Evolutionary conservation across 1,140 invertebrate genomes (phyloP).

Genomic region (Gerris buenoi): DNA sequence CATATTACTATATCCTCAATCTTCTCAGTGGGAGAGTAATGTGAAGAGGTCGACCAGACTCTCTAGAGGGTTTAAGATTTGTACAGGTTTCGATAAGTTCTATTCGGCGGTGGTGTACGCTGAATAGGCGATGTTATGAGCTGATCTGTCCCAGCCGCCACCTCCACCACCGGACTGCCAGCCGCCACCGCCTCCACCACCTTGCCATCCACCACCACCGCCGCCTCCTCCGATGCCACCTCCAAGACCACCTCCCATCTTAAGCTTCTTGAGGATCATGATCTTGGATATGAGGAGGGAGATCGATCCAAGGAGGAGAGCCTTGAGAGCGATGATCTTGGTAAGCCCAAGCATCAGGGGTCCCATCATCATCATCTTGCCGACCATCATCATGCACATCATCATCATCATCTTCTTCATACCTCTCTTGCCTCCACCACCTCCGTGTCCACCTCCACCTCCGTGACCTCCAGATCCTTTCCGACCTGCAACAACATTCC

Average conservation of each 20-base stretch:
- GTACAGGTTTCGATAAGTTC: too few relatives aligned
- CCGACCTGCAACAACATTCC: constrained; percentile 18
- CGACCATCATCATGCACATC: constrained; percentile 22
- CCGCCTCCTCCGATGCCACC: constrained; percentile 10
- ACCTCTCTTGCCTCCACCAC: constrained; percentile 18
- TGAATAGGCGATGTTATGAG: constrained; percentile 1
- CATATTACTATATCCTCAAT: too few relatives aligned
- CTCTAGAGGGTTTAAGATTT: too few relatives aligned
- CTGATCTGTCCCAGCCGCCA: constrained; percentile 4
- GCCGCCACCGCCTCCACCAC: constrained; percentile 6
- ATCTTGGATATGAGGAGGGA: constrained; percentile 23
- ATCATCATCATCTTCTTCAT: constrained; percentile 26
- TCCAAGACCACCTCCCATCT: constrained; percentile 11
- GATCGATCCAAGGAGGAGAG: constrained; percentile 20
- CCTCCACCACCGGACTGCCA: constrained; percentile 11
- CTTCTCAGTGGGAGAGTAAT: too few relatives aligned
- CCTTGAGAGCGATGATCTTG: constrained; percentile 24
- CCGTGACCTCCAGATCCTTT: constrained; percentile 15
- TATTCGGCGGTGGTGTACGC: background rate
- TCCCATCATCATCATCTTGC: constrained; percentile 20
- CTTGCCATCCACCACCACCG: background rate
- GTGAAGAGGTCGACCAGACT: too few relatives aligned
- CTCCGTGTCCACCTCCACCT: constrained; percentile 13
- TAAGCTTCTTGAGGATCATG: constrained; percentile 22
- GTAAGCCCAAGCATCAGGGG: constrained; percentile 21